phyloP scores from a whole-genome alignment of 2,888 invertebrate species.

The Zhuqinia jingwanae region DNA sequence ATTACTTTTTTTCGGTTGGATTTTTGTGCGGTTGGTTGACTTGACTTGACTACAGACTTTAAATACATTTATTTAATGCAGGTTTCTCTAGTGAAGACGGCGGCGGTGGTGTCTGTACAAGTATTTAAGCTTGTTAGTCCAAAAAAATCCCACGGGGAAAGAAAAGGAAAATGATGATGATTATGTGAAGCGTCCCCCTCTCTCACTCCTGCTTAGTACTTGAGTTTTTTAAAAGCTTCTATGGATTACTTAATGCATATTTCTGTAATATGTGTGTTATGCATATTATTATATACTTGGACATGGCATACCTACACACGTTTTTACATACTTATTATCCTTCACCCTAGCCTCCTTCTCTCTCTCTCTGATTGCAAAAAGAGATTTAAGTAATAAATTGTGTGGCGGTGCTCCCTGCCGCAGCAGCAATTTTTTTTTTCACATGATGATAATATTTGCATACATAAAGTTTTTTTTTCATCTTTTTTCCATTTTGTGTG shows the following conservation, averaged over 20 bases:
- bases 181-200: neutral
- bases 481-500: neutral
- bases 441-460: constrained; percentile 38
- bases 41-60: neutral
- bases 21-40: neutral
- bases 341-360: neutral
- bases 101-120: neutral
- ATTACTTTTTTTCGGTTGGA: neutral
- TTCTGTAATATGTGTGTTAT: too few species aligned
- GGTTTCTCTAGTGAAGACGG: too few species aligned
- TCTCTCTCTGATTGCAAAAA: constrained; percentile 11
- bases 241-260: constrained; percentile 3
- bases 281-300: too few species aligned
- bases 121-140: constrained; percentile 41
- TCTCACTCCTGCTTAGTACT: neutral
- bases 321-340: constrained; percentile 7
- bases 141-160: constrained; percentile 36
- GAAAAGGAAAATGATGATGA: neutral
- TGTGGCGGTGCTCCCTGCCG: neutral
- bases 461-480: constrained; percentile 51
- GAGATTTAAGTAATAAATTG: constrained; percentile 53
- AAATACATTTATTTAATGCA: too few species aligned
- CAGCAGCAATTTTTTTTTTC: constrained; percentile 35
- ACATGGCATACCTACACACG: too few species aligned
- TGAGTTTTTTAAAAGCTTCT: too few species aligned